Evolutionary conservation across 2,797 vertebrate genomes (phyloP).

Genomic region (Zenarchopterus dispar): DNA sequence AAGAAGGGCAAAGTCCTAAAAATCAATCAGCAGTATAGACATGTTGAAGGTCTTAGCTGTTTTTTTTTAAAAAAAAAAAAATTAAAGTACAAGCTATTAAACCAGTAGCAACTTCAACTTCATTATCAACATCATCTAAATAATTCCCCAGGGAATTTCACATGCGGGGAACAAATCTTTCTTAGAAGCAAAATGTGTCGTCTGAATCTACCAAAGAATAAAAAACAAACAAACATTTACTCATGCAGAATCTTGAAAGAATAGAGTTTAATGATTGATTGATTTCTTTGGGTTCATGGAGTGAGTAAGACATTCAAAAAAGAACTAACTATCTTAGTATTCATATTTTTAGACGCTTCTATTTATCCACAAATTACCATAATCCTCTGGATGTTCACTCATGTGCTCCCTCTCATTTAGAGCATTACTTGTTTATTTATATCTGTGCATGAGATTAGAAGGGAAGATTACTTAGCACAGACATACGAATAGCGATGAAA

Average conservation of each 20-base stretch:
- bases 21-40: constrained; percentile 65
- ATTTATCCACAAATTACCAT: constrained; percentile 85
- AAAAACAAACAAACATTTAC: not conserved
- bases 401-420: constrained; percentile 80
- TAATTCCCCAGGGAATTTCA: constrained; percentile 56
- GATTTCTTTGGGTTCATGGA: constrained; percentile 25
- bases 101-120: constrained; percentile 20
- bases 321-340: constrained; percentile 65
- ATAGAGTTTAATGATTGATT: constrained; percentile 32
- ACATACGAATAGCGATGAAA: constrained; percentile 85
- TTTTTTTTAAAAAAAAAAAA: no score
- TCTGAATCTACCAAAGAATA: no score
- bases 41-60: constrained; percentile 43
- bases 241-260: constrained; percentile 9
- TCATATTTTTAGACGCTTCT: constrained; percentile 78
- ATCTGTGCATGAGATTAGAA: constrained; percentile 86
- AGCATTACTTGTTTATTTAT: constrained; percentile 86
- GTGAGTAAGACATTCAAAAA: constrained; percentile 36
- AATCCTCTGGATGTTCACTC: constrained; percentile 84
- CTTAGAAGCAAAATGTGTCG: not conserved
- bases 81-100: constrained; percentile 36
- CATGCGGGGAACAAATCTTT: constrained; percentile 1
- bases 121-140: constrained; percentile 25
- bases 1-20: constrained; percentile 61
- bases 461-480: constrained; percentile 82